These are phyloP conservation scores for Oscheius sp. DNA, from an alignment of 2,888 invertebrate genomes.

Conservation along the genomic window DNA sequence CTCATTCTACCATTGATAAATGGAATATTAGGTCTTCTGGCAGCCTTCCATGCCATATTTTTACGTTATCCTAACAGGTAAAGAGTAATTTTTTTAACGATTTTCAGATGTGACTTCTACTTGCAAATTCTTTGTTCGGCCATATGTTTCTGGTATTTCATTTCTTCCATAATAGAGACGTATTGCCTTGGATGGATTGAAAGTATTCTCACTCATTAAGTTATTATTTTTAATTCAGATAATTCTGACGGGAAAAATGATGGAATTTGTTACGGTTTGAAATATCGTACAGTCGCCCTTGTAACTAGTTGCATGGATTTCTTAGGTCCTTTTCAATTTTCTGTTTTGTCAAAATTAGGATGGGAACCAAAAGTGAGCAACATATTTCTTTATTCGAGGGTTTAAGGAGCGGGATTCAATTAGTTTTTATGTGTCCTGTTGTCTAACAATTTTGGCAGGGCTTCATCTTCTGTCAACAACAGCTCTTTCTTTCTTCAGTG, in stretches of 20 bases:
- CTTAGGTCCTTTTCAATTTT: conserved; percentile 42
- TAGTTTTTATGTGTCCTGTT: conserved; percentile 44
- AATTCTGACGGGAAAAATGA: conserved; percentile 40
- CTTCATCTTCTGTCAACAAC: conserved; percentile 48
- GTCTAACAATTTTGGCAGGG: conserved; percentile 44
- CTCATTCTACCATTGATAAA: conserved; percentile 59
- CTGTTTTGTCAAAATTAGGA: conserved; percentile 44
- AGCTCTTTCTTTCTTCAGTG: conserved; percentile 51
- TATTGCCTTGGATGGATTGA: conserved; percentile 53
- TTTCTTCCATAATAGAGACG: conserved; percentile 50
- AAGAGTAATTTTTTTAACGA: not conserved
- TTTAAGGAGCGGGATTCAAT: conserved; percentile 33
- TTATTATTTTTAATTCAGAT: conserved; percentile 36
- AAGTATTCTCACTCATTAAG: conserved; percentile 16
- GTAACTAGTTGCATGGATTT: conserved; percentile 47
- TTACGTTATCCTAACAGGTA: conserved; percentile 58
- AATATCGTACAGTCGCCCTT: conserved; percentile 45
- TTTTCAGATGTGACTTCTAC: conserved; percentile 54
- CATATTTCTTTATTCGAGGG: too few relatives aligned
- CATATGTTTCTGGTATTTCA: conserved; percentile 47
- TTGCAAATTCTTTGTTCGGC: conserved; percentile 47
- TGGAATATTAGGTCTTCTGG: conserved; percentile 54
- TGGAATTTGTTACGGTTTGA: conserved; percentile 54
- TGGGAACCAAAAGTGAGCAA: conserved; percentile 46
- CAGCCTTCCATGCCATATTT: conserved; percentile 63